Evolutionary conservation across 2,888 invertebrate species (phyloP).

Genomic region (Drosophila barbarae): DNA sequence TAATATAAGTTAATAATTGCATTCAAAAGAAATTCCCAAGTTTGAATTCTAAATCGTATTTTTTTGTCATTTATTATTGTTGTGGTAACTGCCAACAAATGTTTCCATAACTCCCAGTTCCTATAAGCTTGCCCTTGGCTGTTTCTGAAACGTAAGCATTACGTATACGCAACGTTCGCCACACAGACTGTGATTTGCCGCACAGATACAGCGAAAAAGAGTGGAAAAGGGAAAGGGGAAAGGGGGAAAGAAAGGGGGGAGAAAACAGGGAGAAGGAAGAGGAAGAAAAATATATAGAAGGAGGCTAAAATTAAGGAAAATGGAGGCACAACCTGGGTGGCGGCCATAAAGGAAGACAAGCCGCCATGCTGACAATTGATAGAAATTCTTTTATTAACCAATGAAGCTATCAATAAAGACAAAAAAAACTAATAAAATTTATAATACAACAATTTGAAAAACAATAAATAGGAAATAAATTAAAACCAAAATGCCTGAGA

Average conservation of each 20-base stretch:
- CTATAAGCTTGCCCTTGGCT: not conserved
- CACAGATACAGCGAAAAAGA: conserved; percentile 12
- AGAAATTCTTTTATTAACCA: not conserved
- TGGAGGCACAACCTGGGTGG: conserved; percentile 3
- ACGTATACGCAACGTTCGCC: conserved; percentile 41
- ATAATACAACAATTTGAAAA: not conserved
- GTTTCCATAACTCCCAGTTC: too few relatives aligned
- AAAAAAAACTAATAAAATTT: not conserved
- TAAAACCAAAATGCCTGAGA: not conserved
- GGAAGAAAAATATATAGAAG: not conserved
- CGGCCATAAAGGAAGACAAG: not conserved
- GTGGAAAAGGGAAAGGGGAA: not conserved
- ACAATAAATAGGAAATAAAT: too few relatives aligned
- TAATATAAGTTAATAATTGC: not conserved
- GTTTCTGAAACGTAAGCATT: conserved; percentile 23
- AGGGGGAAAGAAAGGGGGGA: not conserved
- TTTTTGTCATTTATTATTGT: not conserved
- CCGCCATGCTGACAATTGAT: conserved; percentile 7
- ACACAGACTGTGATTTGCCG: conserved; percentile 41
- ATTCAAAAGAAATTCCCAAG: not conserved
- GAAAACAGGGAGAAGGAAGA: not conserved
- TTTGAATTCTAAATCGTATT: too few relatives aligned
- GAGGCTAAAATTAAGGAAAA: not conserved
- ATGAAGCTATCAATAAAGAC: conserved; percentile 5
- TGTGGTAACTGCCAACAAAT: not conserved